These are phyloP conservation scores for Neolamprologus fasciatus DNA, from an alignment of 2,113 vertebrate genomes.

Conservation along the genomic window DNA sequence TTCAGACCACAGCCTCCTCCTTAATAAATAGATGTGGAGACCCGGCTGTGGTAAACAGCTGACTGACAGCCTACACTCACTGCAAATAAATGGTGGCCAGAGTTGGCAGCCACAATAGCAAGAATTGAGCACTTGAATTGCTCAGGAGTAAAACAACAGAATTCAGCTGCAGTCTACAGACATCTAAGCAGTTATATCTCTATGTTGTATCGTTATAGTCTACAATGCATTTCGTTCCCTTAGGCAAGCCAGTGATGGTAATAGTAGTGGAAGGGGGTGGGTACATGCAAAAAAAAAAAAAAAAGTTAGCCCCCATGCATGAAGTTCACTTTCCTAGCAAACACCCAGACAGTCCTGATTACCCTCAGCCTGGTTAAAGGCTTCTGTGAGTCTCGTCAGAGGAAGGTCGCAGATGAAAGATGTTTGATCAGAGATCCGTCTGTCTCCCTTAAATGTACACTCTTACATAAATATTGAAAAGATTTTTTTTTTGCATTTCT, in stretches of 20 bases:
- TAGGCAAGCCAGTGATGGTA: background rate
- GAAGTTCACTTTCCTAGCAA: background rate
- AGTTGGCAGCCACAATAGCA: background rate
- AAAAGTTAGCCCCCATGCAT: background rate
- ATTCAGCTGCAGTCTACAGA: background rate
- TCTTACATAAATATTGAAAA: slow-evolving; percentile 61
- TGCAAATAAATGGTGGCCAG: background rate
- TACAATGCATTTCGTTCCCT: background rate
- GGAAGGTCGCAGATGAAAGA: slow-evolving; percentile 56
- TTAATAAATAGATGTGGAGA: background rate
- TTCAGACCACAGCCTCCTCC: background rate
- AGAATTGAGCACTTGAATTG: background rate
- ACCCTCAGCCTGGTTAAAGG: slow-evolving; percentile 18
- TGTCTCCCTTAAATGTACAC: slow-evolving; percentile 27
- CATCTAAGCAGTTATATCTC: background rate
- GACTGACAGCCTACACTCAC: background rate
- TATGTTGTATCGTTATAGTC: background rate
- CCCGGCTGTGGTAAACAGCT: background rate
- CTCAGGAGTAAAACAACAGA: background rate
- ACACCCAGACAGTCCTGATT: slow-evolving; percentile 31
- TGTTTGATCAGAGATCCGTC: slow-evolving; percentile 29
- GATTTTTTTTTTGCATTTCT: background rate
- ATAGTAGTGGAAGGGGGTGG: background rate
- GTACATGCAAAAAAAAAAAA: background rate
- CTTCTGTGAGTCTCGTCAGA: slow-evolving; percentile 35